These are phyloP conservation scores for Hirudinaria manillensis DNA, from an alignment of 2,888 invertebrate genomes.

Conservation along the genomic window DNA sequence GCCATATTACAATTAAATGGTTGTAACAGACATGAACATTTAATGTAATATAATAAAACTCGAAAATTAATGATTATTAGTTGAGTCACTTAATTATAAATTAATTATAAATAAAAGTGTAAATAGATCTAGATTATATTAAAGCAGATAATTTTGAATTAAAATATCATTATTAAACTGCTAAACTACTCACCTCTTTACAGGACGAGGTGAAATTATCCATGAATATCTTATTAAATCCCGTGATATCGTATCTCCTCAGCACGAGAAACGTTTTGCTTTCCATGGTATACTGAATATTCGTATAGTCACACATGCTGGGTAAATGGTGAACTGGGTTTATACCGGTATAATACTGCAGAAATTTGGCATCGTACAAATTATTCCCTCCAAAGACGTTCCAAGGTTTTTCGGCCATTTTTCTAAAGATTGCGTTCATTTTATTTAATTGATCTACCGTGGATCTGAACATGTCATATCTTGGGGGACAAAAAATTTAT, in stretches of 20 bases:
- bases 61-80: no score
- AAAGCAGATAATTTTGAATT: no score
- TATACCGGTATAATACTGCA: slow-evolving; percentile 19
- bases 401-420: slow-evolving; percentile 31
- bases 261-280: neutral
- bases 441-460: slow-evolving; percentile 30
- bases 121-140: no score
- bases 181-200: neutral
- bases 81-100: no score
- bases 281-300: neutral
- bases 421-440: slow-evolving; percentile 33
- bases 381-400: slow-evolving; percentile 35
- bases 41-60: no score
- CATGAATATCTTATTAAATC: slow-evolving; percentile 20
- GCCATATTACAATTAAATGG: no score
- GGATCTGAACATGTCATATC: slow-evolving; percentile 30
- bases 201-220: slow-evolving; percentile 17
- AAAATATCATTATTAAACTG: neutral
- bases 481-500: neutral
- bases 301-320: slow-evolving; percentile 27
- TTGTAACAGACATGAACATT: no score
- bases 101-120: neutral
- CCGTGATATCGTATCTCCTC: slow-evolving; percentile 7
- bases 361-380: slow-evolving; percentile 28
- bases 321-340: slow-evolving; percentile 20